phyloP scores from a whole-genome alignment of 2,797 vertebrate species.

The Hemibagrus guttatus region DNA sequence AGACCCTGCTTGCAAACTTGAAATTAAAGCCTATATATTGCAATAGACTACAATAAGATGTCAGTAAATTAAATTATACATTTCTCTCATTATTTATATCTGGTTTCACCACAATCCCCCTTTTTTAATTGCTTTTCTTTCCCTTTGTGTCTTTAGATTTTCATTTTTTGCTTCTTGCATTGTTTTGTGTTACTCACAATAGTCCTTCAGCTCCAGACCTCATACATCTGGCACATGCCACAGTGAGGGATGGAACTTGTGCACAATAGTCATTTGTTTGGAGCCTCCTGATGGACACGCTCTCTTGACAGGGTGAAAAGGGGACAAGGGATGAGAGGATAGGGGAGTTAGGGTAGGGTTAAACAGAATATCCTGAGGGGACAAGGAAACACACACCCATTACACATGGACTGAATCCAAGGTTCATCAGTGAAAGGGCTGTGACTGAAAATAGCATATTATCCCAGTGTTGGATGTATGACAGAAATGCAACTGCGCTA shows the following conservation, averaged over 20 bases:
- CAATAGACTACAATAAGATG: too few species aligned
- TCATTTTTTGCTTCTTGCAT: neutral
- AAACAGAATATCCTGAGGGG: conserved; percentile 43
- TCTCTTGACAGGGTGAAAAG: conserved; percentile 52
- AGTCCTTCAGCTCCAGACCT: conserved; percentile 47
- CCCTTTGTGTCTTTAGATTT: neutral
- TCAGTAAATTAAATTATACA: neutral
- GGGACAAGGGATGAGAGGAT: conserved; percentile 32
- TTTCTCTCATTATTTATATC: neutral
- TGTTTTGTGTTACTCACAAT: conserved; percentile 26
- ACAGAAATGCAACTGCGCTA: neutral
- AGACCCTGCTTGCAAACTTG: neutral
- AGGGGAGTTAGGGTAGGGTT: conserved; percentile 25
- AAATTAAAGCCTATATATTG: neutral
- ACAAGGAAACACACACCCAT: conserved; percentile 10
- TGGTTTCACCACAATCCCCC: neutral
- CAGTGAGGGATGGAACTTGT: conserved; percentile 59
- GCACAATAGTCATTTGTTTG: conserved; percentile 62
- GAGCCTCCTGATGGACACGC: conserved; percentile 47
- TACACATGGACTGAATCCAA: conserved; percentile 32
- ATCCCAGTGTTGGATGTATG: neutral
- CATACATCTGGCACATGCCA: conserved; percentile 66
- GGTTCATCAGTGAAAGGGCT: conserved; percentile 31
- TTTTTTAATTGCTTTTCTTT: neutral
- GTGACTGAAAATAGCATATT: neutral